phyloP scores from a whole-genome alignment of 2,797 vertebrate species.

The Tympanoctomys barrerae region DNA sequence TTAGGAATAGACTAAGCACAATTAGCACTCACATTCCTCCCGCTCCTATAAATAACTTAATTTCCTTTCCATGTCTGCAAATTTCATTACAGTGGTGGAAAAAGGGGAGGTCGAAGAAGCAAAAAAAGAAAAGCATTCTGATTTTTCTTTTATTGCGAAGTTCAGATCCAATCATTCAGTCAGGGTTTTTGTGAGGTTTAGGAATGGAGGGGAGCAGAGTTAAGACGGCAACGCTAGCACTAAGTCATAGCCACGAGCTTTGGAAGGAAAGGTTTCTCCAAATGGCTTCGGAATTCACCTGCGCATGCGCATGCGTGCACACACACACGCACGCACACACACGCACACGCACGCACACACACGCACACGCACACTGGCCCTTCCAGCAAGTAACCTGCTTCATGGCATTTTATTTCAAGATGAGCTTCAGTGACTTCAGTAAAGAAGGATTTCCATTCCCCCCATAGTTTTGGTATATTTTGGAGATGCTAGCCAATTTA shows the following conservation, averaged over 20 bases:
- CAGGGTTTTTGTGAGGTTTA: constrained; percentile 78
- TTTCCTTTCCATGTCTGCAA: constrained; percentile 95
- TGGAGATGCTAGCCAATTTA: not conserved
- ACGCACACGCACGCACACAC: not conserved
- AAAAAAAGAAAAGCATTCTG: constrained; percentile 62
- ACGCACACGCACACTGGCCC: not conserved
- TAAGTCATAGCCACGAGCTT: constrained; percentile 65
- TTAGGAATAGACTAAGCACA: constrained; percentile 95
- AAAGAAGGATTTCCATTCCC: not conserved
- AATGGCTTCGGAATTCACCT: constrained; percentile 89
- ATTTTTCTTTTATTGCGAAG: constrained; percentile 81
- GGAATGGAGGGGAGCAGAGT: constrained; percentile 47
- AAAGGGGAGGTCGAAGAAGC: constrained; percentile 71
- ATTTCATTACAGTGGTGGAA: constrained; percentile 95
- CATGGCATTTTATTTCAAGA: not conserved
- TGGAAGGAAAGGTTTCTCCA: constrained; percentile 80
- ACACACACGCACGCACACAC: not conserved
- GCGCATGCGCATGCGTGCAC: constrained; percentile 69
- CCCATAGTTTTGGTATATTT: not conserved
- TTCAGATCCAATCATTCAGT: constrained; percentile 83
- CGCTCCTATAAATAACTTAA: constrained; percentile 95
- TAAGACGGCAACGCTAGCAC: constrained; percentile 75
- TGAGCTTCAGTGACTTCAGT: not conserved
- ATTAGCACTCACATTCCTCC: constrained; percentile 94
- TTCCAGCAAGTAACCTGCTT: not conserved